Evolutionary conservation across 2,888 invertebrate species (phyloP), one percentile per base, ranked within the genome.

Genomic region (Drosophila yooni): DNA sequence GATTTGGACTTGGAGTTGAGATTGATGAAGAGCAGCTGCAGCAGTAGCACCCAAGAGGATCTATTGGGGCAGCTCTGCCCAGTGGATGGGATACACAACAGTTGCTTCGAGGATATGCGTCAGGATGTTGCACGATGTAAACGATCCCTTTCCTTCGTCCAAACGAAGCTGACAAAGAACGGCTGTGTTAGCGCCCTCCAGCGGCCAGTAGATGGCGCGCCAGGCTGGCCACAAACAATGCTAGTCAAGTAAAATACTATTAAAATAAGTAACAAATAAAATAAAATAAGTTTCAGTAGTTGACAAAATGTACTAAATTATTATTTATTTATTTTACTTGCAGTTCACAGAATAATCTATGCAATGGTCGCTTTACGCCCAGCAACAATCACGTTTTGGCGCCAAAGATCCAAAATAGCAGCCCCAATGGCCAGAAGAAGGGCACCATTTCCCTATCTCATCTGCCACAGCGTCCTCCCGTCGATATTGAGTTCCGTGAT

Each of bases 401-500:
- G 13, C 95, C 96, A 21, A 97, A 97, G 93, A 94, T 96, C 60
- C 96, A 96, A 71, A 97, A 97, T 50, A 79, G 76, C 61, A 87
- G 88, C 68, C 95, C 96, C 27, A 96, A 95, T 90, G 94, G 94
- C 48, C 92, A 92, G 61, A 96, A 96, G 92, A 96, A 95, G 90
- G 96, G 96, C 3, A 96, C 95, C 93, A 96, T 93, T 48, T 94
- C 96, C 57, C 94, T 97, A 76, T 96, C 97, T 69, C 97, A 97
- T 92, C 94, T 98, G 74, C 97, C 97, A 1, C 96, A 96, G 91
- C 94, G 98, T 75, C 97, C 97, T 50, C 97, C 98, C 31, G 98
- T 98, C 65, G 97, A 98, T 93, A 97, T 98, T 82, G 96, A 98
- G 93, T 98, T 98, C 94, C 95, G 95, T 75, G 96, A 98, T 91